Base-by-base conservation (phyloP, 2,888 invertebrate genomes). In the Netelia melanura region DNA sequence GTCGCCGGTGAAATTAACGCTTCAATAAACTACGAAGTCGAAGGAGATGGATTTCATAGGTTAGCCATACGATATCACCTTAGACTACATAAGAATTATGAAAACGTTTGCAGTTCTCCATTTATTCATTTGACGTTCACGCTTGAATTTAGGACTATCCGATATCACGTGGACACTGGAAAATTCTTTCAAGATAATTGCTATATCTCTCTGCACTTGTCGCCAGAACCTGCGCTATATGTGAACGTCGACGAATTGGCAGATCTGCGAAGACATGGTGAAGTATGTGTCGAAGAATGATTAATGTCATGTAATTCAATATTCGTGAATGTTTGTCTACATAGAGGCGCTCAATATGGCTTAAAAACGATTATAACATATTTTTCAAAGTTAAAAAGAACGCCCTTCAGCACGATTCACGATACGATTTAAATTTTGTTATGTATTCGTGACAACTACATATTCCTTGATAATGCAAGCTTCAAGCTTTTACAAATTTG, bases 31-130 rank as follows among this genome's bases (percentile, higher is more conserved):
- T 87, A 90, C 54, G 77, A 87, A 43, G 88, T 92, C 2, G 87
- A 90, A 43, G 93, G 92, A 61, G 86, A 89, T 52, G 93, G 93
- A 86, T 93, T 92, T 90, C 93, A 93, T 87, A 93, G 93, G 93
- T 93, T 90, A 91, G 86, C 56, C 83, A 62, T 54, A 75, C 25
- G 38, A 58, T 58, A 58, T 80, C 56, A 43, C 44, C 38, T 67
- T 23, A 64, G 17, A 64, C 67, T 56, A 10, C n/a, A 65, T 64
- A 38, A 38, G n/a, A 64, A n/a, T 2, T 23, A 6, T 30, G 21
- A 14, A 71, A 30, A 3, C 0, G 2, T 30, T 3, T 30, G 30
- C 30, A 30, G 30, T 30, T 30, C 30, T 54, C 56, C 75, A 76
- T 71, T 56, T 75, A 54, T 71, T 75, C 52, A 48, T 64, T 68